phyloP scores from a whole-genome alignment of 1,140 invertebrate genomes.

The Lepeophtheirus salmonis region DNA sequence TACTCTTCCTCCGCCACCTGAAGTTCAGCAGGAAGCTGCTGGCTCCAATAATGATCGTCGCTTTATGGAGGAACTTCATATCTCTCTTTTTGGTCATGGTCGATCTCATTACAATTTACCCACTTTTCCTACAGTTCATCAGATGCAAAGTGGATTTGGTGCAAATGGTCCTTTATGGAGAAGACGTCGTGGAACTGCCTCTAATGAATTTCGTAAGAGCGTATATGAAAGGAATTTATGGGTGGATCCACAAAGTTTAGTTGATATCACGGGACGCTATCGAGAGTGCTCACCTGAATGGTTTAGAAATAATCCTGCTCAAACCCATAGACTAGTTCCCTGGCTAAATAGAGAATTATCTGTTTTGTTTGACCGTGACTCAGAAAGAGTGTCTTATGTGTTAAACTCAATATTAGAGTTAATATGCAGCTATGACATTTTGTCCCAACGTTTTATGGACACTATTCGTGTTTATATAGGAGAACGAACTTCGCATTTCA shows the following conservation, averaged over 20 bases:
- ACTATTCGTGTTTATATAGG: slow-evolving; percentile 29
- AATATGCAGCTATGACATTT: slow-evolving; percentile 47
- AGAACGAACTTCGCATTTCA: slow-evolving; percentile 36
- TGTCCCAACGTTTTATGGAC: slow-evolving; percentile 45
- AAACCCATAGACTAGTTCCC: slow-evolving; percentile 55
- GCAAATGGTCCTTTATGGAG: slow-evolving; percentile 12
- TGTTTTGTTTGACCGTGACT: slow-evolving; percentile 23
- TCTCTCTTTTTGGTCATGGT: background rate
- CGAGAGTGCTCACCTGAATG: slow-evolving; percentile 52
- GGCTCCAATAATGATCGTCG: background rate
- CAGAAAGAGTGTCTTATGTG: slow-evolving; percentile 38
- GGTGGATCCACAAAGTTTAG: slow-evolving; percentile 38
- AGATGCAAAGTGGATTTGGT: background rate
- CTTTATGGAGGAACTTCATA: background rate
- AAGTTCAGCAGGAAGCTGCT: background rate
- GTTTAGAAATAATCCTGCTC: slow-evolving; percentile 52
- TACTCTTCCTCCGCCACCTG: slow-evolving; percentile 31
- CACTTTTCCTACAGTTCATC: background rate
- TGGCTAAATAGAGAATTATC: slow-evolving; percentile 67
- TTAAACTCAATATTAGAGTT: slow-evolving; percentile 45
- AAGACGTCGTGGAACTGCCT: slow-evolving; percentile 20
- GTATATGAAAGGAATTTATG: slow-evolving; percentile 57
- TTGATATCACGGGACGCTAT: slow-evolving; percentile 40
- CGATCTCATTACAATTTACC: background rate
- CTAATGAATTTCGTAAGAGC: slow-evolving; percentile 38